Evolutionary conservation across 2,113 vertebrate species (phyloP).

Genomic region (Cranoglanis bouderius): DNA sequence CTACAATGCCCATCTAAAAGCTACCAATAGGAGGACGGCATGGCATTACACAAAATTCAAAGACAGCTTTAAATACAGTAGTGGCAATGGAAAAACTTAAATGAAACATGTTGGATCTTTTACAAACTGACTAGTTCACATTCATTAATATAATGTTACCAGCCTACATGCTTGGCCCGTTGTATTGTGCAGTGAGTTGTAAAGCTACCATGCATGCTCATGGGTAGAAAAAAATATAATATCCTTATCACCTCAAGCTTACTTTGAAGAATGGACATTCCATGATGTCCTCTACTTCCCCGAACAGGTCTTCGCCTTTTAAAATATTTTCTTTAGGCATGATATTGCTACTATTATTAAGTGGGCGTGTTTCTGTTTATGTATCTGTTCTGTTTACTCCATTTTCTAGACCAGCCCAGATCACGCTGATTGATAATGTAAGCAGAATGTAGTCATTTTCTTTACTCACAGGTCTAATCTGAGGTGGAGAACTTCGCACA

Average conservation of each 20-base stretch:
- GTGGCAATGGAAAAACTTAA: neutral
- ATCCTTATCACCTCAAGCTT: no score
- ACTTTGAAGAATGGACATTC: no score
- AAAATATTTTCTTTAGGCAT: neutral
- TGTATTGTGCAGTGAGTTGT: neutral
- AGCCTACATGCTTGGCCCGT: neutral
- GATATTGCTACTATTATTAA: neutral
- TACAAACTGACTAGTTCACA: neutral
- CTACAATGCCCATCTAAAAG: no score
- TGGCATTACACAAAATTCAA: no score
- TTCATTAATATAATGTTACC: neutral
- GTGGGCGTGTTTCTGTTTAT: neutral
- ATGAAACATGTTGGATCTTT: neutral
- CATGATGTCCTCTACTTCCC: no score
- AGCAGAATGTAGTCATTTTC: no score
- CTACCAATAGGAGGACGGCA: neutral
- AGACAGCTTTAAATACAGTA: neutral
- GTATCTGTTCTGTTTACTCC: no score
- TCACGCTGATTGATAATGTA: no score
- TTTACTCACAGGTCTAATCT: no score
- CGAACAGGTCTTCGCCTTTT: neutral
- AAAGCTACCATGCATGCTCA: neutral
- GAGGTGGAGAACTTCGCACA: no score
- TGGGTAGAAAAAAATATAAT: no score
- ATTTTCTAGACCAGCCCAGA: no score